phyloP scores from a whole-genome alignment of 2,113 vertebrate genomes.

The Etheostoma cragini region DNA sequence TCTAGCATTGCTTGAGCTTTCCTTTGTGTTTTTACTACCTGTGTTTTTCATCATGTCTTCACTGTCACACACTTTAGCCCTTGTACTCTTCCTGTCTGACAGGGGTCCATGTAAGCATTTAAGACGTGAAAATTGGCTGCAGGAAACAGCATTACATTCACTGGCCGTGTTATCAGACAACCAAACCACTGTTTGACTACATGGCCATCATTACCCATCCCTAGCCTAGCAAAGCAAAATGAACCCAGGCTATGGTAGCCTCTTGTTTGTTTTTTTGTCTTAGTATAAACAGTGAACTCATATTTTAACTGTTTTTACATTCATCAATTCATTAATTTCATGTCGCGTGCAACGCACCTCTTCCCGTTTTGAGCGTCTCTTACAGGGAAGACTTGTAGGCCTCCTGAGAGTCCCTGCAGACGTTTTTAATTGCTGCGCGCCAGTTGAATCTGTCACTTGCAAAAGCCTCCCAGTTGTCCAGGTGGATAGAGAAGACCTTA shows the following conservation, averaged over 20 bases:
- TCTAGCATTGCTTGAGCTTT: background rate
- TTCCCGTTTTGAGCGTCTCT: too few species aligned
- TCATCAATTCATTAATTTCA: too few species aligned
- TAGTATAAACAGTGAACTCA: background rate
- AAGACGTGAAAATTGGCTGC: background rate
- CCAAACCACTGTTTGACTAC: background rate
- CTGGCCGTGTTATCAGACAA: background rate
- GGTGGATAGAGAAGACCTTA: too few species aligned
- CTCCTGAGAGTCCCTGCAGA: too few species aligned
- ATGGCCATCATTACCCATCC: background rate
- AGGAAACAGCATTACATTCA: background rate
- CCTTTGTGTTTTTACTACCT: slow-evolving; percentile 3
- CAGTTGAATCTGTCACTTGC: too few species aligned
- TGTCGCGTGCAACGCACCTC: too few species aligned
- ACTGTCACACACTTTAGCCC: slow-evolving; percentile 16
- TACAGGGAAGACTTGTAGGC: too few species aligned
- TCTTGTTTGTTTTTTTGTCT: background rate
- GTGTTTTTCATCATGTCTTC: slow-evolving; percentile 26
- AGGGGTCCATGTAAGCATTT: background rate
- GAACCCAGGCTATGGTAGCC: background rate
- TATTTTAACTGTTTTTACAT: too few species aligned
- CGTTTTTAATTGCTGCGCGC: too few species aligned
- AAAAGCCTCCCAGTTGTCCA: too few species aligned
- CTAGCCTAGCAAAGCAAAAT: background rate
- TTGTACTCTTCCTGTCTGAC: background rate